A percentile compares a stretch with the other conserved stretches of the same genome.
Evolutionary conservation across 2,888 invertebrate genomes (phyloP).

Genomic region (Kuschelorhynchus macadamiae): DNA sequence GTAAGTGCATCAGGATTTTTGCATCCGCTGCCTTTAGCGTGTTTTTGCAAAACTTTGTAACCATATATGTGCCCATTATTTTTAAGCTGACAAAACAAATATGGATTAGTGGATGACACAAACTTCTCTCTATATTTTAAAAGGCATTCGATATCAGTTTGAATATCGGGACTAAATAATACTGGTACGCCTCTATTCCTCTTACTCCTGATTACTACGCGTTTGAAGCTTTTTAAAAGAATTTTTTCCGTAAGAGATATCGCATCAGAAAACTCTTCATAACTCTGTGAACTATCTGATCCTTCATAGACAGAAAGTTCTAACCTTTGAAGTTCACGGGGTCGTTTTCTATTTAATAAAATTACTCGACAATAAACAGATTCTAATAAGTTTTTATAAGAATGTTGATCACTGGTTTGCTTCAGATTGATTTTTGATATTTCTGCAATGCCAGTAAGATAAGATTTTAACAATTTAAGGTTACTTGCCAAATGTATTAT

Average conservation of each 20-base stretch:
- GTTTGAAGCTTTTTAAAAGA: slow-evolving; percentile 39
- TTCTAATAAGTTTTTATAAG: slow-evolving; percentile 51
- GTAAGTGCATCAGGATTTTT: slow-evolving; percentile 51
- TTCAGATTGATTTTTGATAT: slow-evolving; percentile 19
- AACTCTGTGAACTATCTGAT: slow-evolving; percentile 5
- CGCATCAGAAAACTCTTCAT: slow-evolving; percentile 41
- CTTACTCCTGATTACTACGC: slow-evolving; percentile 22
- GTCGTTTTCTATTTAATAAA: slow-evolving; percentile 54
- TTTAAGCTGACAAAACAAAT: slow-evolving; percentile 34
- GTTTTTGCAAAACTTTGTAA: slow-evolving; percentile 53
- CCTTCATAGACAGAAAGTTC: slow-evolving; percentile 1
- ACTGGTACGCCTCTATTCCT: slow-evolving; percentile 52
- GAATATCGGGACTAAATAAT: slow-evolving; percentile 53
- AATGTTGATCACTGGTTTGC: slow-evolving; percentile 19
- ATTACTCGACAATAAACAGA: slow-evolving; percentile 53
- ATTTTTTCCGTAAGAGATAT: slow-evolving; percentile 33
- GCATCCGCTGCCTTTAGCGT: slow-evolving; percentile 47
- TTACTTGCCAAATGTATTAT: slow-evolving; percentile 49
- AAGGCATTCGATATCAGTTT: slow-evolving; percentile 50
- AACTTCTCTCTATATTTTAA: slow-evolving; percentile 23
- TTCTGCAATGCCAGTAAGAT: slow-evolving; percentile 33
- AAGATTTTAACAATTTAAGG: slow-evolving; percentile 43
- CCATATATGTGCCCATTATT: slow-evolving; percentile 43
- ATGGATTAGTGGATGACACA: slow-evolving; percentile 23
- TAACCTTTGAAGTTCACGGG: slow-evolving; percentile 54